Evolutionary conservation across 2,888 invertebrate species (phyloP), one percentile per base, ranked within the genome.

Genomic region (Polyommatus iphigenia): DNA sequence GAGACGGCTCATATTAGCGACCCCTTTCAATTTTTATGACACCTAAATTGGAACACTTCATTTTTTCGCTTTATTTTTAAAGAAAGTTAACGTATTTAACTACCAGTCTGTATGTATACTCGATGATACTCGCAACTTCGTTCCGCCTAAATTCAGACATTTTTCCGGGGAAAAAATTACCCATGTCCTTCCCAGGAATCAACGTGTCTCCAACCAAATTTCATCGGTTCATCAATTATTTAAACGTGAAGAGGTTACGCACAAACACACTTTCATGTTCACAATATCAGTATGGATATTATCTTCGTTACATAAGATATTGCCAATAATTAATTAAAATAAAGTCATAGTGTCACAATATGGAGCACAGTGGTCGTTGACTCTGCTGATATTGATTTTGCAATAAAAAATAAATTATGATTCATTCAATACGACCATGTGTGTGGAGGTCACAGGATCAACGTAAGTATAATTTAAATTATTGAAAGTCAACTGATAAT

Each of bases 391-490:
- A 62, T 62, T 62, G 50, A 24, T 62, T 62, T 24, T 62, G 62
- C 24, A 62, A 62, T 62, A 62, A 62, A 62, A 20, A 62, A 62
- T 62, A 62, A 62, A 24, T 24, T 24, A 24, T 62, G 62, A 62
- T 62, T 62, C 62, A 62, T 62, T 62, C 24, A 62, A 13, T 62
- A 20, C 24, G 62, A 62, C 62, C 62, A 62, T 10, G 24, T 62
- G 62, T 62, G 62, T 62, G 20, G 62, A 62, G 62, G 62, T 62
- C 62, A 62, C 62, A 62, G 13, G 62, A 62, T 62, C 62, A 62
- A 62, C 62, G 62, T 62, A 62, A 24, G 62, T 62, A 13, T 62
- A 62, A 62, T 62, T 20, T 24, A 62, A 62, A 24, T 13, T 20
- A 62, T 62, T 54, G 54, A 54, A 54, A 54, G 54, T 54, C 10